A percentile compares a stretch with the other conserved stretches of the same genome.
phyloP scores from a whole-genome alignment of 2,888 invertebrate genomes.

The Drosophila percnosoma region DNA sequence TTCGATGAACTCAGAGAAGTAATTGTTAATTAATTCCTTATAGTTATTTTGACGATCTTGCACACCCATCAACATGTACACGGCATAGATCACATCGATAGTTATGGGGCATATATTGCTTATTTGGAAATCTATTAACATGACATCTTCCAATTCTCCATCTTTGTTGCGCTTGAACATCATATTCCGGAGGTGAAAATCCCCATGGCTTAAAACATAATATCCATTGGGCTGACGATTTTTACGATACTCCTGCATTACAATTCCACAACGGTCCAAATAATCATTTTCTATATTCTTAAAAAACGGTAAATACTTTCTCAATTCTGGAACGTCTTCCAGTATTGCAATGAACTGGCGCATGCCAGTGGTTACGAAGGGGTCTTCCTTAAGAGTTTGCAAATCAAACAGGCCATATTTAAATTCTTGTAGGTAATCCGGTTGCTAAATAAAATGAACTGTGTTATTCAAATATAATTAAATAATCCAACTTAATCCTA shows the following conservation, averaged over 20 bases:
- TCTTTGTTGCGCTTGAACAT: slow-evolving; percentile 56
- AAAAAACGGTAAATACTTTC: slow-evolving; percentile 38
- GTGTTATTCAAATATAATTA: background rate
- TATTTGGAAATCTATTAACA: slow-evolving; percentile 65
- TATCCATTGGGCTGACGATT: slow-evolving; percentile 34
- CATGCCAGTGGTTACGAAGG: slow-evolving; percentile 42
- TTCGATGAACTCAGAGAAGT: slow-evolving; percentile 56
- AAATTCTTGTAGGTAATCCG: slow-evolving; percentile 57
- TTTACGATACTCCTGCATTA: slow-evolving; percentile 36
- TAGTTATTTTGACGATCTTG: slow-evolving; percentile 44
- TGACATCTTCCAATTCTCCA: slow-evolving; percentile 58
- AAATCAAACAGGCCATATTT: slow-evolving; percentile 79
- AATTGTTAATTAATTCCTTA: slow-evolving; percentile 31
- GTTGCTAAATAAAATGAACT: slow-evolving; percentile 24
- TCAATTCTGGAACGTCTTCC: slow-evolving; percentile 35
- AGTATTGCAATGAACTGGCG: slow-evolving; percentile 54
- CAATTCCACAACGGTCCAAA: background rate
- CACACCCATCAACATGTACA: slow-evolving; percentile 61
- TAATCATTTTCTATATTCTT: slow-evolving; percentile 4
- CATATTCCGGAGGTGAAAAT: slow-evolving; percentile 66
- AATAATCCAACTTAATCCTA: no score
- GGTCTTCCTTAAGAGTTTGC: slow-evolving; percentile 31
- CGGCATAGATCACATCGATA: slow-evolving; percentile 58
- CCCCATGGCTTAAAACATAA: slow-evolving; percentile 63
- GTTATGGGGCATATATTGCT: slow-evolving; percentile 58